Percentiles rank a stretch among this genome's conserved stretches.
These are phyloP conservation scores for Scyliorhinus canicula DNA, from an alignment of 2,797 vertebrate species.

Conservation along the genomic window DNA sequence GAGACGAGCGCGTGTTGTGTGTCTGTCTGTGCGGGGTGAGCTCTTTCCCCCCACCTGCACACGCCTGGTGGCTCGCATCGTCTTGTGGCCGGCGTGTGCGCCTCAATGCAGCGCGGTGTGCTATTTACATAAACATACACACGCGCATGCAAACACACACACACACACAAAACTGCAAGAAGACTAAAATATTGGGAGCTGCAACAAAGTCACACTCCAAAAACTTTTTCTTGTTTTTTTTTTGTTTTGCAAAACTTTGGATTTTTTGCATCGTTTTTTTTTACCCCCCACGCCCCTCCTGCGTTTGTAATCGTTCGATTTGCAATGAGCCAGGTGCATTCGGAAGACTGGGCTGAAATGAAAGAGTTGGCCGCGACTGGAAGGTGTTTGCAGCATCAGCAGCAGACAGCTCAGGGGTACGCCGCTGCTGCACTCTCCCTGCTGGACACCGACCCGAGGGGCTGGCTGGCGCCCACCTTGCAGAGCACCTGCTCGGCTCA, in stretches of 20 bases:
- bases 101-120: background rate
- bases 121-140: background rate
- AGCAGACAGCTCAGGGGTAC: constrained; percentile 49
- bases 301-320: constrained; percentile 23
- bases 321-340: constrained; percentile 56
- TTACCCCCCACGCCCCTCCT: no score
- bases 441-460: constrained; percentile 74
- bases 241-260: background rate
- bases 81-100: constrained; percentile 44
- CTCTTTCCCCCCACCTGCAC: constrained; percentile 56
- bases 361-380: constrained; percentile 45
- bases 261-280: background rate
- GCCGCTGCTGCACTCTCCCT: constrained; percentile 57
- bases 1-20: constrained; percentile 64
- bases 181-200: background rate
- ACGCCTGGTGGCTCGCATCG: constrained; percentile 57
- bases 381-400: constrained; percentile 39
- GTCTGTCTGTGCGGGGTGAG: no score
- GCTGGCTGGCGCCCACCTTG: constrained; percentile 76
- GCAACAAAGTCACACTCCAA: constrained; percentile 3
- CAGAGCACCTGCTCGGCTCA: constrained; percentile 69
- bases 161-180: background rate
- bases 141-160: no score
- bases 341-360: constrained; percentile 57
- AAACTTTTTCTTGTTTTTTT: constrained; percentile 31